These are phyloP conservation scores for Drosophila histrio DNA, from an alignment of 2,888 invertebrate genomes.

Conservation along the genomic window DNA sequence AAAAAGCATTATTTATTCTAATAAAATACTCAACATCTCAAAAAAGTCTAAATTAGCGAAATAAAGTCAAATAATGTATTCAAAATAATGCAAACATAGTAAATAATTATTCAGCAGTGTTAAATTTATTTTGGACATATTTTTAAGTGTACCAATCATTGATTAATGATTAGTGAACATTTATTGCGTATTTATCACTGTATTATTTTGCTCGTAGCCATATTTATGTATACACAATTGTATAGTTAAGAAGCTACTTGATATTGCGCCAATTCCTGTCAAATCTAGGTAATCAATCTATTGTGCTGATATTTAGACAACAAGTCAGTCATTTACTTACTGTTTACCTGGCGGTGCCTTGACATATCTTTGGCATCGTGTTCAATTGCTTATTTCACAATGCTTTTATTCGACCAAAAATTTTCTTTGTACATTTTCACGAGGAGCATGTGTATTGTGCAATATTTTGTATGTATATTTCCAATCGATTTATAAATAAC, in stretches of 20 bases:
- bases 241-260: conserved; percentile 3
- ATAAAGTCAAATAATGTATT: not conserved
- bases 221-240: not conserved
- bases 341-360: conserved; percentile 18
- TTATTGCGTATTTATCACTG: not conserved
- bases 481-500: conserved; percentile 60
- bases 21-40: too few species aligned
- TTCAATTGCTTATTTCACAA: conserved; percentile 23
- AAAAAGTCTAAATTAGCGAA: not conserved
- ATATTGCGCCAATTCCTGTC: conserved; percentile 17
- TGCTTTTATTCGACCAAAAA: not conserved
- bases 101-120: not conserved
- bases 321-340: conserved; percentile 13
- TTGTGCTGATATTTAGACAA: conserved; percentile 15
- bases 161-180: too few species aligned
- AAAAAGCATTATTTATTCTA: too few species aligned
- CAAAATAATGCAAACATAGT: not conserved
- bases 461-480: conserved; percentile 43
- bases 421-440: conserved; percentile 26
- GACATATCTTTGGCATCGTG: conserved; percentile 30
- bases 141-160: too few species aligned
- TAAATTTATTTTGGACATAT: too few species aligned
- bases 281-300: conserved; percentile 23
- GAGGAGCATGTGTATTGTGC: conserved; percentile 42
- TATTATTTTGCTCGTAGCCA: not conserved